Evolutionary conservation across 2,113 vertebrate species (phyloP).

Genomic region (Cephalopholis sonnerati): DNA sequence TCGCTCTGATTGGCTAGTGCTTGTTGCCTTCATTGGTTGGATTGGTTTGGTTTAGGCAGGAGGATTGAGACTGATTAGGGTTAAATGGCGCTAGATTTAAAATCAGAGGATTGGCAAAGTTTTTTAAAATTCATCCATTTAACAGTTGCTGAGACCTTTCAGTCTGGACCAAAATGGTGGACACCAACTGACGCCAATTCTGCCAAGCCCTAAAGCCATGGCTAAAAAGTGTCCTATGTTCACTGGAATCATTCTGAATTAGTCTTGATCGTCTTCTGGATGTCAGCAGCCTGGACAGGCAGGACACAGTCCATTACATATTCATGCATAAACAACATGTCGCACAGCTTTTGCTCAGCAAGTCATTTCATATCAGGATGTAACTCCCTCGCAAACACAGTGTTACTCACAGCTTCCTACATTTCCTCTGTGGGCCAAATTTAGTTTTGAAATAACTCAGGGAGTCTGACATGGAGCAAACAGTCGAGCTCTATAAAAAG

Average conservation of each 20-base stretch:
- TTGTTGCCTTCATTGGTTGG: no score
- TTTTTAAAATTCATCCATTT: neutral
- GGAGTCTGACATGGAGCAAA: neutral
- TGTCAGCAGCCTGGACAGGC: neutral
- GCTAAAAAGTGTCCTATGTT: neutral
- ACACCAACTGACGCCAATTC: neutral
- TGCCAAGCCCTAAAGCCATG: neutral
- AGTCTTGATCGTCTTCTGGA: neutral
- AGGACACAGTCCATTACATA: slow-evolving; percentile 9
- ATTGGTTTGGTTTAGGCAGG: no score
- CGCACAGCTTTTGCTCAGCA: slow-evolving; percentile 16
- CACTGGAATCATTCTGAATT: neutral
- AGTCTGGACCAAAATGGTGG: neutral
- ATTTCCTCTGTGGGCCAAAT: neutral
- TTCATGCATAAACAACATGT: slow-evolving; percentile 34
- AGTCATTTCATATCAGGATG: slow-evolving; percentile 21
- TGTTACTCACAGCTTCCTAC: neutral
- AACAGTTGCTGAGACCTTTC: neutral
- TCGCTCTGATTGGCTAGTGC: no score
- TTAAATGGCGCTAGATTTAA: no score
- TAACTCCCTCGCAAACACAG: neutral
- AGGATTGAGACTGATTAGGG: no score
- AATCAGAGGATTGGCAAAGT: no score
- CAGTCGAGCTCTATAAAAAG: neutral
- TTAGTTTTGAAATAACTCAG: neutral